A percentile compares a stretch with the other conserved stretches of the same genome.
These are phyloP conservation scores for Trachelus tabidus DNA, from an alignment of 2,888 invertebrate species.

Conservation along the genomic window DNA sequence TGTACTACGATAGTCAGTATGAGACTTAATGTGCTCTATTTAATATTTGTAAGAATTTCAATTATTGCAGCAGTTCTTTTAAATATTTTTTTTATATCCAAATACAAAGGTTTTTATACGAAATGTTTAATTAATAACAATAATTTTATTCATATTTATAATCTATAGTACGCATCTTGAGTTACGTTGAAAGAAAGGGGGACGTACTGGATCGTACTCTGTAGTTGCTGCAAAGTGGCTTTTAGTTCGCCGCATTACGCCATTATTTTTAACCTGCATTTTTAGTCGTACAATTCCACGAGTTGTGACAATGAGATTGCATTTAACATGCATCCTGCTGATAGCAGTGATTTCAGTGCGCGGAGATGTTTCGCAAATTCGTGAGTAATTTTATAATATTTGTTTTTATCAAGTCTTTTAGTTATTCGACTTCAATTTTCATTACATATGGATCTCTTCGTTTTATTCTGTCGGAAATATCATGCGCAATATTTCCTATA, in stretches of 20 bases:
- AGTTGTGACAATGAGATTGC: not conserved
- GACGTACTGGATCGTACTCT: not conserved
- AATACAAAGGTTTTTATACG: not conserved
- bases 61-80: not conserved
- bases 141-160: not conserved
- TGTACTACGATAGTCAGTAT: not conserved
- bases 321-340: not conserved
- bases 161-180: not conserved
- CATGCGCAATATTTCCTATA: not conserved
- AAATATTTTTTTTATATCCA: not conserved
- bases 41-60: not conserved
- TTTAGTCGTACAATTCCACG: not conserved
- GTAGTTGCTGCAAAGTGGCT: not conserved
- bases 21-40: not conserved
- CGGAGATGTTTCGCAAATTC: not conserved
- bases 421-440: not conserved
- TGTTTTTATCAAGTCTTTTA: not conserved
- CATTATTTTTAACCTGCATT: not conserved
- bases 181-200: not conserved
- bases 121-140: not conserved
- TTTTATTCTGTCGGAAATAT: not conserved
- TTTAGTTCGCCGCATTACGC: not conserved
- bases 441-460: not conserved
- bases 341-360: not conserved
- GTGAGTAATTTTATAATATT: not conserved